Conservation (phyloP, 2,888 invertebrate genomes). For the Caradrina clavipalpis region DNA sequence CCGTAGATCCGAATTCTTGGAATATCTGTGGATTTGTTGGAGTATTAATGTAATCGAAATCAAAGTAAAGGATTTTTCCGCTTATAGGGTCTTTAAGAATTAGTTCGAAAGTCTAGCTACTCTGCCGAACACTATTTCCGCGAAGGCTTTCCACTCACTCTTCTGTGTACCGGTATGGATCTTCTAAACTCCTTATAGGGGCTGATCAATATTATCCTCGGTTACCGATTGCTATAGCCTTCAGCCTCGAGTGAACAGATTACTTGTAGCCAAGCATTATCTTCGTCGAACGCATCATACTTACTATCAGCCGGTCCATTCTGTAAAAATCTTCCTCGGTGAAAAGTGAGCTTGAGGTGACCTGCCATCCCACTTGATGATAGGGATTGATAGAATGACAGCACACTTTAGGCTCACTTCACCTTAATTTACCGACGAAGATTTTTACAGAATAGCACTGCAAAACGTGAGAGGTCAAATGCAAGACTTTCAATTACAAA, state of each 20-base stretch:
- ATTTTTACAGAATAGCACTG: neutral
- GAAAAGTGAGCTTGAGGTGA: too few species aligned
- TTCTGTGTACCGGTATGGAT: neutral
- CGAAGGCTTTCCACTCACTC: neutral
- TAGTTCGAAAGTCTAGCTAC: constrained; percentile 1
- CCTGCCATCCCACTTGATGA: too few species aligned
- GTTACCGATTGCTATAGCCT: too few species aligned
- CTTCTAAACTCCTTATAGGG: neutral
- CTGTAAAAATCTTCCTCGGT: too few species aligned
- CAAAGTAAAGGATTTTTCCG: constrained; percentile 2
- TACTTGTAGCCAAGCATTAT: neutral
- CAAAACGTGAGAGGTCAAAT: neutral
- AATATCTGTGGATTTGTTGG: neutral
- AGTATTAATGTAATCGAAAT: constrained; percentile 2
- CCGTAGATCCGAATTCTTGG: neutral
- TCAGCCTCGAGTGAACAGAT: neutral
- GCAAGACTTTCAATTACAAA: neutral
- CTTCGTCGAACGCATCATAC: too few species aligned
- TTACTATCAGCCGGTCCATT: too few species aligned
- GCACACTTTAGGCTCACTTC: neutral
- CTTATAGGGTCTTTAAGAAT: neutral
- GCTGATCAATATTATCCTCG: neutral
- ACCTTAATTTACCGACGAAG: neutral
- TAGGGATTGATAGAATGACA: too few species aligned
- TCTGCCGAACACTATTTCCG: neutral